Base-by-base conservation (phyloP, 2,113 vertebrate genomes). In the Pholis gunnellus region DNA sequence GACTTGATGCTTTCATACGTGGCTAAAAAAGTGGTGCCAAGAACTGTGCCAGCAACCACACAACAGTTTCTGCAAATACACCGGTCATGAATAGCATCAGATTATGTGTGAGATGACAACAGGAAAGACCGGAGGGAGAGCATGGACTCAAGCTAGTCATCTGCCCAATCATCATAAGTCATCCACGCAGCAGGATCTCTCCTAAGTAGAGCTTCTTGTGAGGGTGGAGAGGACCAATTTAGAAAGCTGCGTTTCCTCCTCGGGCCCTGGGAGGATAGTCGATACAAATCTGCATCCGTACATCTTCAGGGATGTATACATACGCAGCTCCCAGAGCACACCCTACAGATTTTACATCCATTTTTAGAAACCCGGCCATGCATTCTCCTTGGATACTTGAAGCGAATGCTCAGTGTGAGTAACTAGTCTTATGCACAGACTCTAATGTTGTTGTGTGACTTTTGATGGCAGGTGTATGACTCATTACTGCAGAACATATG, bases 141-240 rank as follows among this genome's bases (percentile, higher is more conserved):
- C 74, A 70, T 83, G 6, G 63, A 84, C 86, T 87, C 61, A 46
- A 64, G 70, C 50, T 59, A 69, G 71, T 89, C 81, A 77, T 80
- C 70, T 44, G 80, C 65, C 68, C 42, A 29, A 82, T 89, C 81
- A 73, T 42, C 57, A n/a, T 48, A 83, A 83, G 71, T 88, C 83
- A 82, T 64, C 69, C 79, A 67, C 44, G 15, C 85, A 79, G 80
- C 42, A 66, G 82, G 75, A 86, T 64, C 56, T 82, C 70, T 79
- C 48, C 75, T 57, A 18, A 83, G 68, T 67, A 83, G 57, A 66
- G 70, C 86, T 79, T 85, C 78, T 79, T 70, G 84, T 81, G 84
- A 84, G 78, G 86, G 84, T 78, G 72, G 80, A 85, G 78, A 85
- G 66, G 75, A 88, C 64, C 18, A 52, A 81, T 90, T 92, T 92